A percentile compares a stretch with the other conserved stretches of the same genome.
These are phyloP conservation scores for Cryptocephalus moraei DNA, from an alignment of 2,888 invertebrate species.

Conservation along the genomic window DNA sequence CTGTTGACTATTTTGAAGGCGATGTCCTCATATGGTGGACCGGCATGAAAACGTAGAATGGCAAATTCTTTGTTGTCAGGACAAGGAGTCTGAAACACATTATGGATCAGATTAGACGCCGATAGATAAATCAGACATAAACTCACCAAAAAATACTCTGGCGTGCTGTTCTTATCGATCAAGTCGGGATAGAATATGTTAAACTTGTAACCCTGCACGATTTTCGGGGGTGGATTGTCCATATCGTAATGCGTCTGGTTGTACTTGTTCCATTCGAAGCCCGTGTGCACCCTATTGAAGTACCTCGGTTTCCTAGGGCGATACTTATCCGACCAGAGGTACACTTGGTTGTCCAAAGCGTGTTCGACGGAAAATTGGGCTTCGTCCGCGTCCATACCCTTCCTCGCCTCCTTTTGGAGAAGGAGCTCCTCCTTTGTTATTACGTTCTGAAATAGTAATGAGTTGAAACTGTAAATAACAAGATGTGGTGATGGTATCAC, in stretches of 20 bases:
- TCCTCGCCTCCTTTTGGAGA: constrained; percentile 70
- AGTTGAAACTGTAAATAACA: not conserved
- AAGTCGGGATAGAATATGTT: constrained; percentile 99
- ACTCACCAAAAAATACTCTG: constrained; percentile 80
- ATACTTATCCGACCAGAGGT: constrained; percentile 97
- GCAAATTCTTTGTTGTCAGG: constrained; percentile 92
- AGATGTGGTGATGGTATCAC: too few relatives aligned
- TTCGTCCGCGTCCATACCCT: constrained; percentile 79
- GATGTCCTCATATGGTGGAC: constrained; percentile 98
- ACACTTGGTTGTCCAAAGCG: constrained; percentile 73
- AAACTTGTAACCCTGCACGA: constrained; percentile 99
- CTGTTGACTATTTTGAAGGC: constrained; percentile 98
- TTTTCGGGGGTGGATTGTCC: constrained; percentile 99
- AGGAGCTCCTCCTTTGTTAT: constrained; percentile 47
- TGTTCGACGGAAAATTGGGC: constrained; percentile 87
- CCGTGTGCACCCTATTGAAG: constrained; percentile 92
- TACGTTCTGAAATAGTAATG: constrained; percentile 22
- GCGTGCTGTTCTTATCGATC: constrained; percentile 85
- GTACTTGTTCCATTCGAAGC: constrained; percentile 99
- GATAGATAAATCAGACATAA: not conserved
- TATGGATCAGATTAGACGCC: not conserved
- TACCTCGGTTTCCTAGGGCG: constrained; percentile 94
- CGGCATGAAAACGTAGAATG: constrained; percentile 89
- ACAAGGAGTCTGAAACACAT: constrained; percentile 62
- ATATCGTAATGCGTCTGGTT: constrained; percentile 99